Conservation (phyloP, 2,888 invertebrate species). For the Drosophila mimetica region DNA sequence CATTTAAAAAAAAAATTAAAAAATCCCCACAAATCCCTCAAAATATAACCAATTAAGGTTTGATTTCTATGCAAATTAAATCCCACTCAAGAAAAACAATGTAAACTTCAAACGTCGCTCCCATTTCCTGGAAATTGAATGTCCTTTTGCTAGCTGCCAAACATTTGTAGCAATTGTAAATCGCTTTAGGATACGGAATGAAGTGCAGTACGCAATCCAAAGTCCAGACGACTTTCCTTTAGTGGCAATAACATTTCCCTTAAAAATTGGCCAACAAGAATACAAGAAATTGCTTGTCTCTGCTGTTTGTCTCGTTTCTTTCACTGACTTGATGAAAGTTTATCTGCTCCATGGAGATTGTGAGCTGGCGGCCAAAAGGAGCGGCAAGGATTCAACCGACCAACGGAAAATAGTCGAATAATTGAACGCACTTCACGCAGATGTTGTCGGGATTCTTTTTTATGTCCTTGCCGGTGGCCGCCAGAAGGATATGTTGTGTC, state of each 20-base stretch:
- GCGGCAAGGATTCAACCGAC: conserved; percentile 21
- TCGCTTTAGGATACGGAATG: conserved; percentile 19
- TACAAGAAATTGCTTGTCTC: conserved; percentile 28
- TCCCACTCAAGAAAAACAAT: background rate
- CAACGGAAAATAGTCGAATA: conserved; percentile 52
- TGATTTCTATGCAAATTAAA: background rate
- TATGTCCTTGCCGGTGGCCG: conserved; percentile 29
- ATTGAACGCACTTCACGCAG: conserved; percentile 77
- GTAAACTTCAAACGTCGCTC: background rate
- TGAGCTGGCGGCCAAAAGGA: conserved; percentile 24
- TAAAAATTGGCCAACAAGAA: conserved; percentile 41
- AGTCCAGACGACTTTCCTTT: conserved; percentile 57
- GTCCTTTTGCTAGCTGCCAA: conserved; percentile 10
- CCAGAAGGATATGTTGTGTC: conserved; percentile 58
- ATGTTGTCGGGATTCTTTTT: conserved; percentile 60
- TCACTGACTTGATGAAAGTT: conserved; percentile 69
- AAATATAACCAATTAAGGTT: conserved; percentile 3
- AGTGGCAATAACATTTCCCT: conserved; percentile 62
- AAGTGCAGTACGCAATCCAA: conserved; percentile 34
- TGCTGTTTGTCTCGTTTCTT: conserved; percentile 34
- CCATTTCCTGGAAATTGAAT: conserved; percentile 16
- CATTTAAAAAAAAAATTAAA: no score
- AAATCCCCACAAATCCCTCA: background rate
- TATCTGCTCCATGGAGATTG: conserved; percentile 33
- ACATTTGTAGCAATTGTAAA: conserved; percentile 37